Conservation (phyloP, 2,888 invertebrate species). For the Idaea aversata region DNA sequence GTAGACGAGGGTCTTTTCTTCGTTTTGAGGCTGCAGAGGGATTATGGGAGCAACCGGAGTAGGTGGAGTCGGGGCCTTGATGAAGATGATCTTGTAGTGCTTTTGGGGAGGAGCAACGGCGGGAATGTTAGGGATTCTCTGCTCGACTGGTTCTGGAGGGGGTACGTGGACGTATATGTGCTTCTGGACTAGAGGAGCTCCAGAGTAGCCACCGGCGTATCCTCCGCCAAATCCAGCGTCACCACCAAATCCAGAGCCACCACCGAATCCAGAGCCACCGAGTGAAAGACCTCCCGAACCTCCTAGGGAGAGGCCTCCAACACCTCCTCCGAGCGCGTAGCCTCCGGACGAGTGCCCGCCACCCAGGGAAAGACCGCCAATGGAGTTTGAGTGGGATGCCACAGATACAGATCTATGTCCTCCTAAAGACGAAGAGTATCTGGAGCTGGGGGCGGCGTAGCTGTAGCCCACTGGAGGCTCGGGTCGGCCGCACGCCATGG, state of each 20-base stretch:
- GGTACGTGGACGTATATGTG: constrained; percentile 95
- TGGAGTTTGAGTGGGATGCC: constrained; percentile 44
- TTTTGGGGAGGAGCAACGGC: constrained; percentile 88
- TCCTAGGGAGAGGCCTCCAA: constrained; percentile 31
- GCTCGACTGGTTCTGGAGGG: constrained; percentile 91
- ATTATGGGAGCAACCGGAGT: constrained; percentile 90
- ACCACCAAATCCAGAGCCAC: constrained; percentile 54
- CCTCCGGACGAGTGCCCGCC: constrained; percentile 52
- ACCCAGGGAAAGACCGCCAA: constrained; percentile 47
- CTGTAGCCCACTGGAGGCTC: constrained; percentile 77
- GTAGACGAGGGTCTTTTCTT: constrained; percentile 93
- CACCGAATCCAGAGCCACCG: constrained; percentile 37
- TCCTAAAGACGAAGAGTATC: constrained; percentile 51
- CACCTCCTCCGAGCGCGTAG: constrained; percentile 32
- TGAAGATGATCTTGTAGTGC: constrained; percentile 96
- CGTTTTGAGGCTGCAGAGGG: constrained; percentile 89
- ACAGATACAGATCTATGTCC: constrained; percentile 47
- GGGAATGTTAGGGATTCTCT: constrained; percentile 82
- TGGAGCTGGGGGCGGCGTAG: constrained; percentile 62
- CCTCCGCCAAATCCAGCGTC: constrained; percentile 66
- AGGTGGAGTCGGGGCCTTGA: constrained; percentile 92
- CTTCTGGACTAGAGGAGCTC: constrained; percentile 87
- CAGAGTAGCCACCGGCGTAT: constrained; percentile 68
- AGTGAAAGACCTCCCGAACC: constrained; percentile 30
- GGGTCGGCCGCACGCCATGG: constrained; percentile 70